Percentiles rank a stretch among this genome's conserved stretches.
phyloP scores from a whole-genome alignment of 1,140 invertebrate genomes.

The Temnothorax nylanderi region DNA sequence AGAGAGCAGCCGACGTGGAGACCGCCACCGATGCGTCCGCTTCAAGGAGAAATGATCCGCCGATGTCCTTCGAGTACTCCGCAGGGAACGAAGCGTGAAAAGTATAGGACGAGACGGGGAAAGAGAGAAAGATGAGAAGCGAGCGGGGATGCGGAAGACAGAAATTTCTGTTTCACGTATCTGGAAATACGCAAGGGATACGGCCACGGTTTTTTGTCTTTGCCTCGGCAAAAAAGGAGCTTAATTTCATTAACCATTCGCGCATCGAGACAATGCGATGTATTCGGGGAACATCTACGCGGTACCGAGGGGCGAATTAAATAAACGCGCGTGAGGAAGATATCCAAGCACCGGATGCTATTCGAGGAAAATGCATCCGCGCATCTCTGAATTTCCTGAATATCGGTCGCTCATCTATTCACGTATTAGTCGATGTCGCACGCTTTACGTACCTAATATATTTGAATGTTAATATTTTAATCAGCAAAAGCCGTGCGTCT shows the following conservation, averaged over 20 bases:
- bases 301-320: constrained; percentile 67
- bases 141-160: not conserved
- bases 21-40: constrained; percentile 65
- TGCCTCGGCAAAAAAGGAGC: constrained; percentile 55
- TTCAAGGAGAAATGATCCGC: constrained; percentile 72
- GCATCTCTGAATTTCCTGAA: constrained; percentile 22
- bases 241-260: constrained; percentile 74
- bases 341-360: constrained; percentile 35
- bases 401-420: not conserved
- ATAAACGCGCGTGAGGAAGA: constrained; percentile 24
- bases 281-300: constrained; percentile 33
- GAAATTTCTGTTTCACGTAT: constrained; percentile 38
- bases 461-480: constrained; percentile 52
- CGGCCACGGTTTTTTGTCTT: constrained; percentile 13
- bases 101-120: not conserved
- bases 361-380: constrained; percentile 50
- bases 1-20: constrained; percentile 74
- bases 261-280: constrained; percentile 51
- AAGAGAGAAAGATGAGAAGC: not conserved
- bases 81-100: constrained; percentile 31
- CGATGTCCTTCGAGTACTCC: constrained; percentile 60
- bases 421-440: constrained; percentile 19
- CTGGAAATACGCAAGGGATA: constrained; percentile 29
- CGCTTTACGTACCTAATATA: not conserved
- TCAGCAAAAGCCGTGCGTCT: not conserved